These are phyloP conservation scores for Agrochola macilenta DNA, from an alignment of 2,888 invertebrate genomes.

Conservation along the genomic window DNA sequence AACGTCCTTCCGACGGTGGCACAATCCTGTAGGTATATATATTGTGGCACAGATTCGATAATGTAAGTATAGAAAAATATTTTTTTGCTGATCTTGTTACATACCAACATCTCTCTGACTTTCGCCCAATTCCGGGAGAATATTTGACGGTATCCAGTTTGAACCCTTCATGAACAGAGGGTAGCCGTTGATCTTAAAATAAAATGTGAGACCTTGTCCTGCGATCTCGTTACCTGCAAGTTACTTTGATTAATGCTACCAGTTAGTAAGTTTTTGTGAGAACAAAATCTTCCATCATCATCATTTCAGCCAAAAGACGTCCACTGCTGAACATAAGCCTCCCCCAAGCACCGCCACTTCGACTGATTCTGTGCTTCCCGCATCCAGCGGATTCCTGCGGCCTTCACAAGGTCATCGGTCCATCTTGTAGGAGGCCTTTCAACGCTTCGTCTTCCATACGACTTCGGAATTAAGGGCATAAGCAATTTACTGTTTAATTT, in stretches of 20 bases:
- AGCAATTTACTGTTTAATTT: not conserved
- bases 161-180: conserved; percentile 98
- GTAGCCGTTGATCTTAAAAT: conserved; percentile 95
- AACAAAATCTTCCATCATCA: too few relatives aligned
- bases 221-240: conserved; percentile 81
- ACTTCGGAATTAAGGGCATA: not conserved
- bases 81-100: conserved; percentile 33
- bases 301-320: too few relatives aligned
- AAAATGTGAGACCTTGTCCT: conserved; percentile 94
- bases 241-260: not conserved
- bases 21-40: too few relatives aligned
- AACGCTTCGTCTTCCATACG: not conserved
- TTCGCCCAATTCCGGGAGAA: conserved; percentile 94
- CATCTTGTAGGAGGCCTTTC: too few relatives aligned
- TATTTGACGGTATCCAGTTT: conserved; percentile 97
- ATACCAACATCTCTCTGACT: conserved; percentile 86
- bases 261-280: not conserved
- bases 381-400: too few relatives aligned
- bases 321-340: too few relatives aligned
- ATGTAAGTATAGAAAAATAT: not conserved
- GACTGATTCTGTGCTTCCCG: too few relatives aligned
- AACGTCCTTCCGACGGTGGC: not conserved
- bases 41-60: not conserved
- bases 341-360: too few relatives aligned
- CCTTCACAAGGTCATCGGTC: too few relatives aligned